Evolutionary conservation across 2,113 vertebrate genomes (phyloP).

Genomic region (Otis tarda): DNA sequence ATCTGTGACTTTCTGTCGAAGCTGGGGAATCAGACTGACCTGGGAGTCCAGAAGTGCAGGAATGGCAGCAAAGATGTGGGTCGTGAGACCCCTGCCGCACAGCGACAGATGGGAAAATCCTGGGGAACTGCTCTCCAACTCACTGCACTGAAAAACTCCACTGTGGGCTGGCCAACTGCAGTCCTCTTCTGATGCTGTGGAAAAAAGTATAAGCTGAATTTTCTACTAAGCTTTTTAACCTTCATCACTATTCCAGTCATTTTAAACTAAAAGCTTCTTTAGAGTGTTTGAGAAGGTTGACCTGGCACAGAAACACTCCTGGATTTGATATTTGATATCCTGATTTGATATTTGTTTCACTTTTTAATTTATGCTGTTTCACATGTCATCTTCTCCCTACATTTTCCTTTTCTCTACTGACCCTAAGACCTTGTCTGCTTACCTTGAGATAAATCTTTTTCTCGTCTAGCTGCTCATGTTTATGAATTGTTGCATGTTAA

Average conservation of each 20-base stretch:
- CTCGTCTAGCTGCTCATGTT: neutral
- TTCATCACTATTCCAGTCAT: neutral
- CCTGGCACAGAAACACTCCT: neutral
- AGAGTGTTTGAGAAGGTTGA: neutral
- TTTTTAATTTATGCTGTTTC: neutral
- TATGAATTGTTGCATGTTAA: neutral
- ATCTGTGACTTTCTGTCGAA: neutral
- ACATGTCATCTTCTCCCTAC: neutral
- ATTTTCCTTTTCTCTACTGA: neutral
- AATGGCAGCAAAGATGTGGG: neutral
- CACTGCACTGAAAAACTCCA: fast-evolving
- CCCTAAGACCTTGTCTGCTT: neutral
- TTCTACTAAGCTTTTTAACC: neutral
- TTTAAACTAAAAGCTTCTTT: neutral
- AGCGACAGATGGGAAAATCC: neutral
- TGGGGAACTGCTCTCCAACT: neutral
- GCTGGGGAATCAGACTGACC: neutral
- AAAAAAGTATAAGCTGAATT: neutral
- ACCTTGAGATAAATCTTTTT: neutral
- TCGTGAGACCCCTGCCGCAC: fast-evolving
- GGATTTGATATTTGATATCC: neutral
- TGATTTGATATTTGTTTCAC: neutral
- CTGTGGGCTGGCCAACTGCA: neutral
- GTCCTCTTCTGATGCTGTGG: neutral
- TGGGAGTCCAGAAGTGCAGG: neutral